These are phyloP conservation scores for Drosophila elegans DNA, from an alignment of 1,140 invertebrate species.

Conservation along the genomic window DNA sequence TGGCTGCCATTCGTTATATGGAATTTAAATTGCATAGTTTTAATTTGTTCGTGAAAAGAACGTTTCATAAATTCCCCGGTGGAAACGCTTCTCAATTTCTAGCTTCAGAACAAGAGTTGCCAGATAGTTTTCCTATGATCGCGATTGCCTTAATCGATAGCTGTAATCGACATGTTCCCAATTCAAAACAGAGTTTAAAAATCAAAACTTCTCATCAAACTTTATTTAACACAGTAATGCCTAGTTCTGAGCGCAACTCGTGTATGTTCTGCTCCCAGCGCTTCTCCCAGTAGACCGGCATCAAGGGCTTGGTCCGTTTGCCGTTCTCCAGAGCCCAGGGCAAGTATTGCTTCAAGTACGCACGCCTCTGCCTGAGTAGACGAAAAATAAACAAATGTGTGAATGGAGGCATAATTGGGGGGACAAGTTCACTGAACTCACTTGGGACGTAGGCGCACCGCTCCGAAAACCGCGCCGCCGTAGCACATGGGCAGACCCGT, in stretches of 20 bases:
- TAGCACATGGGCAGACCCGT: constrained; percentile 96
- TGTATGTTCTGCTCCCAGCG: constrained; percentile 95
- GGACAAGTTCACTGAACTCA: constrained; percentile 73
- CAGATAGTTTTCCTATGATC: background rate
- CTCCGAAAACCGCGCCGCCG: constrained; percentile 94
- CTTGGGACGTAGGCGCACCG: constrained; percentile 92
- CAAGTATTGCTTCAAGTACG: constrained; percentile 92
- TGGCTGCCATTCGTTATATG: too few species aligned
- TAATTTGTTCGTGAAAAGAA: too few species aligned
- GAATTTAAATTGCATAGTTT: too few species aligned
- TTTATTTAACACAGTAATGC: constrained; percentile 86
- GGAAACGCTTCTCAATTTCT: background rate
- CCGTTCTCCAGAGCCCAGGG: constrained; percentile 96
- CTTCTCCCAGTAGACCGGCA: constrained; percentile 96
- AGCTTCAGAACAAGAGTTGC: constrained; percentile 8
- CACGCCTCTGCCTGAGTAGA: constrained; percentile 89
- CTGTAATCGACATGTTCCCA: background rate
- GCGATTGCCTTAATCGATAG: constrained; percentile 9
- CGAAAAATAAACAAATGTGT: constrained; percentile 65
- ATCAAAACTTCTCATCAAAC: constrained; percentile 6
- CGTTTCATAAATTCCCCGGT: too few species aligned
- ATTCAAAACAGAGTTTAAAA: constrained; percentile 10
- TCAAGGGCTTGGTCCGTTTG: constrained; percentile 88
- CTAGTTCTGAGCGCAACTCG: constrained; percentile 92
- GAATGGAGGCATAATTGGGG: constrained; percentile 19